Base-by-base conservation (phyloP, 2,888 invertebrate species). In the Argyra leucocephala region DNA sequence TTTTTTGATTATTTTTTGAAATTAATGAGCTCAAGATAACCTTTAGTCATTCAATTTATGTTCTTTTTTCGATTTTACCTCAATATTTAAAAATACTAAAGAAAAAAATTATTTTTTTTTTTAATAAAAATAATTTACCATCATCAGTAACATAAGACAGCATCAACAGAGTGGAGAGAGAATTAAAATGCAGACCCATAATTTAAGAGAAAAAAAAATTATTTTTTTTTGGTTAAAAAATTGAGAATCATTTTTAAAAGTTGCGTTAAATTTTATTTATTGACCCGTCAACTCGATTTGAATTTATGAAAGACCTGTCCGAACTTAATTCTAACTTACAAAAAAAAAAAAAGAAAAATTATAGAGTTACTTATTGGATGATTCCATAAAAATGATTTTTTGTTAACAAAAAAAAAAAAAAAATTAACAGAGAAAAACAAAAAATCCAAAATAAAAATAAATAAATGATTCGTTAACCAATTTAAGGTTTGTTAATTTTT, bases 11-110 rank as follows among this genome's bases (percentile, higher is more conserved):
- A n/a, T 48, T 31, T 26, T 31, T 31, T 31, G 31, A 48, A 48
- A 48, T 48, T 48, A 48, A 48, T 48, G 48, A 48, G 48, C 48
- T 48, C 48, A 48, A 48, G 48, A 48, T 48, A 48, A 48, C 48
- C 48, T 48, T 48, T 48, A 48, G 48, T 48, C 48, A 48, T 48
- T 48, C 48, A 48, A 48, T 48, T 48, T 48, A 48, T 48, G 48
- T 48, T 48, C 1, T 9, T 48, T 18, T 12, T 48, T 48, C 48
- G 48, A 48, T 48, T 12, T 48, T 48, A 9, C 18, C 15, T 48
- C 48, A 48, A 2, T 48, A 48, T n/a, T n/a, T 48, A 48, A 48
- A 6, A 31, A 31, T 10, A n/a, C 31, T 7, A 31, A 31, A 31
- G 10, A 31, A 31, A 31, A 31, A 10, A 31, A 31, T 31, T 10